Percentiles rank a stretch among this genome's conserved stretches.
Evolutionary conservation across 2,797 vertebrate genomes (phyloP).

Genomic region (Gastrophryne carolinensis): DNA sequence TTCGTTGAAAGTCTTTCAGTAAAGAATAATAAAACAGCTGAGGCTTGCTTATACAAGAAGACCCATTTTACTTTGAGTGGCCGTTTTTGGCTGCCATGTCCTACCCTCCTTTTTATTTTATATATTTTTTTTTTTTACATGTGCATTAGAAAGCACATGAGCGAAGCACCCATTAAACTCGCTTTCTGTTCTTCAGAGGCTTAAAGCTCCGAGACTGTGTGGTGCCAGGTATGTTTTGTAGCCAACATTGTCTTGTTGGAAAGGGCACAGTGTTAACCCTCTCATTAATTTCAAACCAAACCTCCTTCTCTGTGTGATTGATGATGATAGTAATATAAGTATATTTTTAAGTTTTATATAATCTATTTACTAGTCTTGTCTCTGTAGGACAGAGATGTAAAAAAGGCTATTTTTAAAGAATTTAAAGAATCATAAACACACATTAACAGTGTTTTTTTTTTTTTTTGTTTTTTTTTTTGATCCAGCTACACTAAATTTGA

Average conservation of each 20-base stretch:
- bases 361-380: too few species aligned
- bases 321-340: too few species aligned
- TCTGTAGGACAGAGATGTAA: too few species aligned
- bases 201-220: slow-evolving; percentile 54
- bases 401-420: too few species aligned
- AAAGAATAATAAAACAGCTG: slow-evolving; percentile 69
- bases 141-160: slow-evolving; percentile 69
- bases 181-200: slow-evolving; percentile 71
- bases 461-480: too few species aligned
- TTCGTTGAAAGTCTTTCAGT: slow-evolving; percentile 55
- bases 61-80: slow-evolving; percentile 66
- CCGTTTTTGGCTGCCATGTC: slow-evolving; percentile 66
- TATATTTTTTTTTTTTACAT: slow-evolving; percentile 20
- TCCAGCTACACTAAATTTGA: too few species aligned
- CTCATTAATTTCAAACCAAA: not conserved
- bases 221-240: slow-evolving; percentile 66
- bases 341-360: too few species aligned
- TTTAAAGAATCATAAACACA: too few species aligned
- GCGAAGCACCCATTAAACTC: slow-evolving; percentile 69
- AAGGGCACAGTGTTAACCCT: slow-evolving; percentile 26
- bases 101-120: too few species aligned
- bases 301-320: not conserved
- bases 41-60: slow-evolving; percentile 55
- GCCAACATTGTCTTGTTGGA: slow-evolving; percentile 59
- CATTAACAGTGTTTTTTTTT: too few species aligned